A percentile compares a stretch with the other conserved stretches of the same genome.
Conservation (phyloP, 2,113 vertebrate species). For the Megaleporinus macrocephalus region DNA sequence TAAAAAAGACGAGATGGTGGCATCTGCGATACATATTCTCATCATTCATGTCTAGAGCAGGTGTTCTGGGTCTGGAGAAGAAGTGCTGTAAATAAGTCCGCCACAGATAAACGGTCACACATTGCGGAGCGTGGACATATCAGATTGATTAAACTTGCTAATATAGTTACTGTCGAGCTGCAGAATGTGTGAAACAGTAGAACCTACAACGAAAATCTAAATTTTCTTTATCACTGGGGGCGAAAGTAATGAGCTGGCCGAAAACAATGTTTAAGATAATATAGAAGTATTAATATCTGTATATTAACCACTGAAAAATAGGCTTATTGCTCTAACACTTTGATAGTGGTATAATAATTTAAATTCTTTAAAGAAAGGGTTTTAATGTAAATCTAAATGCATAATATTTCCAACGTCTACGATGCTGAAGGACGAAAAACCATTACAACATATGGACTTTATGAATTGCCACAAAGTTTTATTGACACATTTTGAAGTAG, state of each 20-base stretch:
- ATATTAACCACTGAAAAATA: no score
- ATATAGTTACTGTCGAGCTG: no score
- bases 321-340: no score
- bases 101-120: slow-evolving; percentile 2
- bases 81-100: slow-evolving; percentile 37
- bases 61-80: slow-evolving; percentile 41
- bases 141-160: neutral
- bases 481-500: slow-evolving; percentile 69
- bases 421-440: neutral
- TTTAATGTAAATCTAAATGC: no score
- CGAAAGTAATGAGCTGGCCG: no score
- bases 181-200: no score
- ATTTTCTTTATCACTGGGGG: no score
- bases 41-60: slow-evolving; percentile 50
- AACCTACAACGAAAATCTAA: no score
- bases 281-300: no score
- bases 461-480: slow-evolving; percentile 69
- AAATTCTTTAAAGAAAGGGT: no score
- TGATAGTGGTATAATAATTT: no score
- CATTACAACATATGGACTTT: slow-evolving; percentile 43
- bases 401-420: neutral
- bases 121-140: neutral
- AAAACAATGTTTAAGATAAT: no score
- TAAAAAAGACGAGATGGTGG: slow-evolving; percentile 25
- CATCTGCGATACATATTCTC: slow-evolving; percentile 49